Percentiles rank a stretch among this genome's conserved stretches.
Evolutionary conservation across 2,797 vertebrate genomes (phyloP).

Genomic region (Nannoperca australis): DNA sequence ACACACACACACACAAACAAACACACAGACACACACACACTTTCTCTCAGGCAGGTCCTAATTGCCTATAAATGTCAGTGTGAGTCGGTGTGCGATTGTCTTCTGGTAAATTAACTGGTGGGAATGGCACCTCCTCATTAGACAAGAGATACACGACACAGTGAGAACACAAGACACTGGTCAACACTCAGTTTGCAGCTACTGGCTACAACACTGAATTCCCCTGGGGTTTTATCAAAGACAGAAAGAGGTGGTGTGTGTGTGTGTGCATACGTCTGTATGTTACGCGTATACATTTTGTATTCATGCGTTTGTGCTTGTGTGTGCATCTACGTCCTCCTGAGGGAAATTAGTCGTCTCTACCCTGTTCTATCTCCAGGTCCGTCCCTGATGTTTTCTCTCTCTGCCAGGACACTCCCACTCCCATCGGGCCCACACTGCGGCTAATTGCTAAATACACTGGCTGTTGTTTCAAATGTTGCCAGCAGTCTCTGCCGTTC

Average conservation of each 20-base stretch:
- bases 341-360: conserved; percentile 84
- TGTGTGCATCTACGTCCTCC: conserved; percentile 65
- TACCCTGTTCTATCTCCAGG: conserved; percentile 68
- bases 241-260: conserved; percentile 39
- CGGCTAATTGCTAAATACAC: conserved; percentile 79
- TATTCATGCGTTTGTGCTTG: not conserved
- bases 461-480: conserved; percentile 78
- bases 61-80: conserved; percentile 97
- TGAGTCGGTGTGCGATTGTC: conserved; percentile 88
- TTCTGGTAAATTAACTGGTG: conserved; percentile 92
- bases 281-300: conserved; percentile 28
- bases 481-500: conserved; percentile 59
- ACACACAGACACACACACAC: conserved; percentile 46
- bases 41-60: conserved; percentile 81
- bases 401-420: conserved; percentile 72
- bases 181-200: conserved; percentile 72
- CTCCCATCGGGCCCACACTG: conserved; percentile 71
- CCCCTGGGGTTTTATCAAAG: conserved; percentile 66
- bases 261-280: conserved; percentile 54
- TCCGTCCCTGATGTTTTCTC: conserved; percentile 74
- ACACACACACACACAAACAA: conserved; percentile 18
- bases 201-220: conserved; percentile 58
- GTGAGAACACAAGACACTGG: conserved; percentile 78
- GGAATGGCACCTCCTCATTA: conserved; percentile 92
- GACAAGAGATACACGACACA: conserved; percentile 78